Conservation (phyloP, 2,113 vertebrate genomes). For the Setophaga petechia region DNA sequence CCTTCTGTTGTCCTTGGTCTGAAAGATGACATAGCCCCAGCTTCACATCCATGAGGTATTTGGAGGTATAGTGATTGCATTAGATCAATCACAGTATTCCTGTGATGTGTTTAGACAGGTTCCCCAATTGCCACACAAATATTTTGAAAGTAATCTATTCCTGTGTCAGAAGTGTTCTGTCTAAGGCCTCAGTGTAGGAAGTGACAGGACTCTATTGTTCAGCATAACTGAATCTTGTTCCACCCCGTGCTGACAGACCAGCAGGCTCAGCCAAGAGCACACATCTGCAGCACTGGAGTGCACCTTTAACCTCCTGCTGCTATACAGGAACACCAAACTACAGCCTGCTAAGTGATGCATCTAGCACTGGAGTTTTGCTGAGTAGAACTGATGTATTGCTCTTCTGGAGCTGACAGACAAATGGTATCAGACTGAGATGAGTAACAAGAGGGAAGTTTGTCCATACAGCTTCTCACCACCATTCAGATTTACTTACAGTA, state of each 20-base stretch:
- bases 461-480: background rate
- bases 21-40: conserved; percentile 5
- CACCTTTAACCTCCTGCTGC: background rate
- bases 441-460: background rate
- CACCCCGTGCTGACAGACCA: background rate
- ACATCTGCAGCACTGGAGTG: background rate
- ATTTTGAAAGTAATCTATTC: conserved; percentile 59
- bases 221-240: conserved; percentile 43
- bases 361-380: background rate
- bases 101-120: conserved; percentile 53
- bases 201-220: conserved; percentile 53
- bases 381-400: background rate
- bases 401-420: background rate
- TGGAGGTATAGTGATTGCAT: conserved; percentile 22
- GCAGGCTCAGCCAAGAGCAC: background rate
- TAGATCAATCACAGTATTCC: conserved; percentile 48
- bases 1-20: conserved; percentile 17
- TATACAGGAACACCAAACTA: background rate
- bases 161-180: conserved; percentile 51
- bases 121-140: conserved; percentile 53
- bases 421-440: background rate
- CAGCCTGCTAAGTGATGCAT: background rate
- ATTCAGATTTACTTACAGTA: background rate
- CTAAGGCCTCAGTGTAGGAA: conserved; percentile 42
- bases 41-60: background rate